Conservation (phyloP, 2,888 invertebrate genomes). For the Cantharis lateralis region DNA sequence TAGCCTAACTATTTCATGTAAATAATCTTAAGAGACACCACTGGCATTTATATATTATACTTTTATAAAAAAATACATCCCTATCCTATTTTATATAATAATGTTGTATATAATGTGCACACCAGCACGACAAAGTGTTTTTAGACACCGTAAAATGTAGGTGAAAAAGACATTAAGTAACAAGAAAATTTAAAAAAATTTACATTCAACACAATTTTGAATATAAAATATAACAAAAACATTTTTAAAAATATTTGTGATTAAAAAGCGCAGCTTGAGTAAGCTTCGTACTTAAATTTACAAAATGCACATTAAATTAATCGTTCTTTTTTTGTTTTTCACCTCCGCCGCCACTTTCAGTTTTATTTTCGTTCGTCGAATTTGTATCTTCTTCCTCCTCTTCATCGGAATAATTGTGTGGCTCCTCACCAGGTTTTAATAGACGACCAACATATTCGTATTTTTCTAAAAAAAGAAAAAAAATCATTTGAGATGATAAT, state of each 20-base stretch:
- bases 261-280: constrained; percentile 23
- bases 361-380: constrained; percentile 47
- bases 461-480: constrained; percentile 68
- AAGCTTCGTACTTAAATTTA: constrained; percentile 25
- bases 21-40: constrained; percentile 1
- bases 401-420: constrained; percentile 89
- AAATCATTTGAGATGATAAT: not conserved
- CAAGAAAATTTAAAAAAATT: not conserved
- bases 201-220: not conserved
- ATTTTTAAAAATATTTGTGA: not conserved
- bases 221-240: not conserved
- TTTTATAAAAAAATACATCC: constrained; percentile 7
- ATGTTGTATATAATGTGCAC: not conserved
- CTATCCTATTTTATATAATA: not conserved
- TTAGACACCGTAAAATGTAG: not conserved
- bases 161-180: constrained; percentile 5
- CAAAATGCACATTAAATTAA: constrained; percentile 23
- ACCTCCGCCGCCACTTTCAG: constrained; percentile 49
- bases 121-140: constrained; percentile 1
- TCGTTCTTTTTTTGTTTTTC: constrained; percentile 56
- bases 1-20: not conserved
- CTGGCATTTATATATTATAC: constrained; percentile 2
- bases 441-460: constrained; percentile 90
- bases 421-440: constrained; percentile 88
- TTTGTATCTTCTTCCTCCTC: constrained; percentile 70